Evolutionary conservation across 1,140 invertebrate species (phyloP).

Genomic region (Proctacanthus coquilletti): DNA sequence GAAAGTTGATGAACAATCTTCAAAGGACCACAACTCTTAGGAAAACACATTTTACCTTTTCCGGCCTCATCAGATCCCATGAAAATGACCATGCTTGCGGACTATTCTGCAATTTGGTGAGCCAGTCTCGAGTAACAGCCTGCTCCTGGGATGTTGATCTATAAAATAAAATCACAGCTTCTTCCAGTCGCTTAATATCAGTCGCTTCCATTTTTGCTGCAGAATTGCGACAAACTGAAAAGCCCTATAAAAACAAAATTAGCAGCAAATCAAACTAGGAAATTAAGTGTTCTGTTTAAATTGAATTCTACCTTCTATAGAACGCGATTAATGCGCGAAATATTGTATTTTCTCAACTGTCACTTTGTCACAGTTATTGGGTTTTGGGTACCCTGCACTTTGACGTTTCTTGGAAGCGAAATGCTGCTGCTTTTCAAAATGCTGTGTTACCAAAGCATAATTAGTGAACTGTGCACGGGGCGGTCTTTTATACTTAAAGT

Average conservation of each 20-base stretch:
- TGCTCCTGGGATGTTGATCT: constrained; percentile 34
- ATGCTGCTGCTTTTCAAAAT: too few relatives aligned
- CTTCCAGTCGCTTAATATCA: constrained; percentile 21
- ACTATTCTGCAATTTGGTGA: constrained; percentile 64
- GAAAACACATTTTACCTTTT: constrained; percentile 44
- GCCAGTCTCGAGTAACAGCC: constrained; percentile 65
- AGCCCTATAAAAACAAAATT: too few relatives aligned
- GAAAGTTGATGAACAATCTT: constrained; percentile 2
- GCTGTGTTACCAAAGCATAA: too few relatives aligned
- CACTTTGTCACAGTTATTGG: neutral
- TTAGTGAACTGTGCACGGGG: too few relatives aligned
- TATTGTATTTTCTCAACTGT: neutral
- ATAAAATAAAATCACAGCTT: constrained; percentile 25
- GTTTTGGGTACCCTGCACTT: too few relatives aligned
- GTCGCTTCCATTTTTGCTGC: constrained; percentile 16
- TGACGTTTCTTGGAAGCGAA: too few relatives aligned
- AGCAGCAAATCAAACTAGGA: too few relatives aligned
- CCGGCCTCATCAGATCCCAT: constrained; percentile 65
- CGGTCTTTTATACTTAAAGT: too few relatives aligned
- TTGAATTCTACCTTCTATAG: neutral
- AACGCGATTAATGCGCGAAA: neutral
- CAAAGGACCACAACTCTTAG: constrained; percentile 10
- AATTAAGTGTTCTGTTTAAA: neutral
- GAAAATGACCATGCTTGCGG: constrained; percentile 77
- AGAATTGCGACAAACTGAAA: too few relatives aligned